phyloP scores from a whole-genome alignment of 2,113 vertebrate genomes.

The Baryphthengus martii region DNA sequence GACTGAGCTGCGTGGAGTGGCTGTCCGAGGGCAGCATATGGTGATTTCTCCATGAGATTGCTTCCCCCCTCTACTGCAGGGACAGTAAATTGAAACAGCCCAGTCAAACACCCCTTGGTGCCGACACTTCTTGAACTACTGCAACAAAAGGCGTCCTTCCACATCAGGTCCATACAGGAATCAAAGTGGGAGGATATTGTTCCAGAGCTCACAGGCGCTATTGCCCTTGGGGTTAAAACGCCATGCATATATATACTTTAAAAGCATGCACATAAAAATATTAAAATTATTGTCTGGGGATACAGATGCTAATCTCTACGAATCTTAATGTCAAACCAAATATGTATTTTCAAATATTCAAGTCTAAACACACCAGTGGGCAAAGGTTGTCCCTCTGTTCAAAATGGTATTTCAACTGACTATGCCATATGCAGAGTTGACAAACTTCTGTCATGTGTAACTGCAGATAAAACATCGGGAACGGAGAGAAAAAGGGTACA shows the following conservation, averaged over 20 bases:
- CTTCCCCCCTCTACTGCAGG: neutral
- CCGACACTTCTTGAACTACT: neutral
- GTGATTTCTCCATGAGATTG: neutral
- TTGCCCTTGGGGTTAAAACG: neutral
- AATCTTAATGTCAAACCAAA: neutral
- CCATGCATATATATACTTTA: neutral
- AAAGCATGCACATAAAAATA: neutral
- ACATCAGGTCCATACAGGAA: neutral
- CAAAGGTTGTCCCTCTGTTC: neutral
- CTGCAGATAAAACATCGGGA: neutral
- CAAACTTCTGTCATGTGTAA: neutral
- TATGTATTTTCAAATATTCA: neutral
- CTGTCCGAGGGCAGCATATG: neutral
- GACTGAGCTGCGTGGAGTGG: neutral
- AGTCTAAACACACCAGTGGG: neutral
- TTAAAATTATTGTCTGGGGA: neutral
- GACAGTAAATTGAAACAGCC: neutral
- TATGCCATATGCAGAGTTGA: neutral
- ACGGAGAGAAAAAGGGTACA: neutral
- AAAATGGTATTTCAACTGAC: neutral
- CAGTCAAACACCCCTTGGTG: neutral
- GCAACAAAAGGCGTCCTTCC: neutral
- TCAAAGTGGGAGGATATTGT: rapidly evolving
- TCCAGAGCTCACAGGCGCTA: rapidly evolving
- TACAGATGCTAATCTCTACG: neutral